Conservation (phyloP, 2,797 vertebrate species). For the Argyrosomus regius region DNA sequence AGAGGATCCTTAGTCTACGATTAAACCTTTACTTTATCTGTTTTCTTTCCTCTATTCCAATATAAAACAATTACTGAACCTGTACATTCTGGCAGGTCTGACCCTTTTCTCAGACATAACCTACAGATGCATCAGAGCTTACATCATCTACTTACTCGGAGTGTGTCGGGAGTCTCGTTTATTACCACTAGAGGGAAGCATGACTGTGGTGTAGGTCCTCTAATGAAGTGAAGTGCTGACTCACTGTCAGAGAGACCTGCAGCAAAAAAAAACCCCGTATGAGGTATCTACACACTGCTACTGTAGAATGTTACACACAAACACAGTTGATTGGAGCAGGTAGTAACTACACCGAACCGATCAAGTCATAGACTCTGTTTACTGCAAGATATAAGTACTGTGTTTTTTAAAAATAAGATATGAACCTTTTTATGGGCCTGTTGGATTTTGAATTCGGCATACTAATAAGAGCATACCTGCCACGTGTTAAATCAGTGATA, state of each 20-base stretch:
- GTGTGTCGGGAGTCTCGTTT: not conserved
- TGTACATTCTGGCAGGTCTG: not conserved
- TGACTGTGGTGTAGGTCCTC: slow-evolving; percentile 1
- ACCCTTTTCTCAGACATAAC: not conserved
- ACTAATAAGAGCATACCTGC: not conserved
- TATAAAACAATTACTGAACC: not conserved
- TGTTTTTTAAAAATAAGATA: not conserved
- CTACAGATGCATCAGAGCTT: not conserved
- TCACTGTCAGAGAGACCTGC: slow-evolving; percentile 63
- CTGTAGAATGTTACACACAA: slow-evolving; percentile 17
- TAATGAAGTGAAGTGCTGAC: slow-evolving; percentile 60
- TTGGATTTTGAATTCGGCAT: not conserved
- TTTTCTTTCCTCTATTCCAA: not conserved
- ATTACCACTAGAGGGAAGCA: slow-evolving; percentile 62
- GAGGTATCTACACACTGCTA: slow-evolving; percentile 22
- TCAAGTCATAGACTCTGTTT: not conserved
- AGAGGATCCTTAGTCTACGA: not conserved
- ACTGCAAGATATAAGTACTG: not conserved
- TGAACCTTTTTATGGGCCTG: not conserved
- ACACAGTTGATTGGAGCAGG: not conserved
- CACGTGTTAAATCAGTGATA: not conserved
- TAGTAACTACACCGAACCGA: not conserved
- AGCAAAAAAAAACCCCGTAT: slow-evolving; percentile 7
- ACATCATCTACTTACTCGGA: slow-evolving; percentile 21
- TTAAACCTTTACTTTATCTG: not conserved